These are phyloP conservation scores for Charina bottae DNA, from an alignment of 2,113 vertebrate genomes.

Conservation along the genomic window DNA sequence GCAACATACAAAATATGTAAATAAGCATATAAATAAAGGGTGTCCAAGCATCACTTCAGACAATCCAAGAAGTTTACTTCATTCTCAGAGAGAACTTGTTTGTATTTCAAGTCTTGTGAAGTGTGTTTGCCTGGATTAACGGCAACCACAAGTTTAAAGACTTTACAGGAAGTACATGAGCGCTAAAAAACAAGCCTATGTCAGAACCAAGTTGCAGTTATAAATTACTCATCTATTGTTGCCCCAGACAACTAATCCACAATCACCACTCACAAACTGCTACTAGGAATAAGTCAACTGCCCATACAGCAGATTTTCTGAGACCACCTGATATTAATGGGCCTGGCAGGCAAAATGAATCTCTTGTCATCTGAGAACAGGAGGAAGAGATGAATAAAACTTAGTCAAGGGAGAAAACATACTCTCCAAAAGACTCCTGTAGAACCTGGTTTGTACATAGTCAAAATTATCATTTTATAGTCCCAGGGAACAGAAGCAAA, in stretches of 20 bases:
- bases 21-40: conserved; percentile 13
- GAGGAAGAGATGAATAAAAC: conserved; percentile 19
- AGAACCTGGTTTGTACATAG: conserved; percentile 36
- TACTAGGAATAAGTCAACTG: conserved; percentile 50
- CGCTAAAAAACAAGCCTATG: conserved; percentile 51
- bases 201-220: conserved; percentile 53
- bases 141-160: conserved; percentile 43
- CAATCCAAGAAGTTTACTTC: conserved; percentile 45
- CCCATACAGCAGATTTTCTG: conserved; percentile 41
- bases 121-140: conserved; percentile 35
- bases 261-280: conserved; percentile 48
- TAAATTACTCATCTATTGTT: conserved; percentile 59
- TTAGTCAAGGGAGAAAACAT: background rate
- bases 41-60: conserved; percentile 20
- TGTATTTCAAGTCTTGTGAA: conserved; percentile 36
- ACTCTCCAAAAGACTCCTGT: conserved; percentile 20
- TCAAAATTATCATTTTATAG: conserved; percentile 32
- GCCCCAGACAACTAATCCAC: conserved; percentile 51
- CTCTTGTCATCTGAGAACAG: conserved; percentile 49
- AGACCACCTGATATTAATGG: conserved; percentile 52
- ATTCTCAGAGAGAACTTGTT: conserved; percentile 34
- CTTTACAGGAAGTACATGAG: conserved; percentile 64
- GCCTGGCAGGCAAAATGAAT: conserved; percentile 59
- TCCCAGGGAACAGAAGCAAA: conserved; percentile 30
- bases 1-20: too few species aligned